phyloP scores from a whole-genome alignment of 2,113 vertebrate species.

The Podarcis raffonei region DNA sequence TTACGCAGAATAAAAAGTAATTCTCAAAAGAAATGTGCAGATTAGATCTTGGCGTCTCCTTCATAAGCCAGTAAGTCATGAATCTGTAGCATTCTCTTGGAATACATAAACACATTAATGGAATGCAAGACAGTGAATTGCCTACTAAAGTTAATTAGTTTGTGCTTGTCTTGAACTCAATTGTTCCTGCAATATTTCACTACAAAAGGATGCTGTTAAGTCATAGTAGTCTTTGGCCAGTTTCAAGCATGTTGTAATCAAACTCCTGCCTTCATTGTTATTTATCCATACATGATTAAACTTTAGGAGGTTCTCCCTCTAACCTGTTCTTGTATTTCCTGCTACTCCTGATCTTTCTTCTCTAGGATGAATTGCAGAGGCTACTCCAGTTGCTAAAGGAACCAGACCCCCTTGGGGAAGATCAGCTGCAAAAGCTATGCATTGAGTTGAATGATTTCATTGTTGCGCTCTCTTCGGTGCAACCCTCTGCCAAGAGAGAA shows the following conservation, averaged over 20 bases:
- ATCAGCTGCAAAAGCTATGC: slow-evolving; percentile 84
- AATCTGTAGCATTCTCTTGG: background rate
- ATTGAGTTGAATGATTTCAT: slow-evolving; percentile 91
- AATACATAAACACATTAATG: background rate
- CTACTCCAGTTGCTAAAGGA: slow-evolving; percentile 83
- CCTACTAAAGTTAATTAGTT: slow-evolving; percentile 4
- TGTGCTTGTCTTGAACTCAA: no score
- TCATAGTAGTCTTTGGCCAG: no score
- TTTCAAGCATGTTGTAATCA: background rate
- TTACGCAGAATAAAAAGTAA: no score
- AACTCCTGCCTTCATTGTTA: background rate
- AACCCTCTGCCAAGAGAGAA: slow-evolving; percentile 96
- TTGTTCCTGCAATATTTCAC: no score
- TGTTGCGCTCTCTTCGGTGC: slow-evolving; percentile 83
- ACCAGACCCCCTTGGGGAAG: slow-evolving; percentile 78
- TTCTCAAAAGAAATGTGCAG: no score
- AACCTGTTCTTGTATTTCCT: background rate
- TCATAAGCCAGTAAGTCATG: no score
- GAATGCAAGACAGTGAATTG: background rate
- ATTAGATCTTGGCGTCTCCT: no score
- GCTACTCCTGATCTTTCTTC: background rate
- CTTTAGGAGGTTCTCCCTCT: no score
- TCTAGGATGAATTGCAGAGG: slow-evolving; percentile 82
- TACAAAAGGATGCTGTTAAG: no score
- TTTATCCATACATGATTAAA: background rate